Base-by-base conservation (phyloP, 1,140 invertebrate genomes). In the Drosophila trapezifrons region DNA sequence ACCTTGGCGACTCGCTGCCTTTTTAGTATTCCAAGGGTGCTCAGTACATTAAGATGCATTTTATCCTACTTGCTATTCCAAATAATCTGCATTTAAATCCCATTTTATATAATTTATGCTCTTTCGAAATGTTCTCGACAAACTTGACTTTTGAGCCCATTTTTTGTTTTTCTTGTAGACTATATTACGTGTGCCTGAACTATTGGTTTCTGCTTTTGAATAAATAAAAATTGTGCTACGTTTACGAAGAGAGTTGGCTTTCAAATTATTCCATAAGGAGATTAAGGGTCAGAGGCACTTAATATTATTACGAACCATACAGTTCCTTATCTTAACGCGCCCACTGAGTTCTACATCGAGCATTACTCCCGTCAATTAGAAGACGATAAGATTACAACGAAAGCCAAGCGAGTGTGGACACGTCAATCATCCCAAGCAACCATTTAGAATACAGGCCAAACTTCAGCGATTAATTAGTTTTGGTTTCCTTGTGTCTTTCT, bases 401-500 rank as follows among this genome's bases (percentile, higher is more conserved):
- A 20, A 15, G 29, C 49, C 49, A 52, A 52, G 29, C 49, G 7
- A 18, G 20, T 0, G 20, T 8, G 22, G 29, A 64, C 40, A 43
- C 22, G 18, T 29, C 27, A 18, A 29, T 54, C 32, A 42, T 15
- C 12, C 52, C 54, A 29, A 20, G 1, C 9, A 54, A 17, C 13
- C 27, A 18, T 13, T 25, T 12, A 47, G 56, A 10, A 3, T 13
- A 32, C 25, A 32, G 64, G 49, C 47, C 64, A 71, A 49, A 49
- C n/a, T 38, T 57, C 18, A 42, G 17, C 17, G 10, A 40, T 17
- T 15, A 13, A 46, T 25, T 25, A n/a, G 42, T 15, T 71, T 76
- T 57, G 35, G 25, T 66, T 76, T 75, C 40, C 64, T 38, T 65
- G 49, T 71, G 51, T 69, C 58, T 69, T 43, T 32, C 57, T 78